A percentile compares a stretch with the other conserved stretches of the same genome.
Evolutionary conservation across 1,140 invertebrate genomes (phyloP).

Genomic region (Amyelois transitella): DNA sequence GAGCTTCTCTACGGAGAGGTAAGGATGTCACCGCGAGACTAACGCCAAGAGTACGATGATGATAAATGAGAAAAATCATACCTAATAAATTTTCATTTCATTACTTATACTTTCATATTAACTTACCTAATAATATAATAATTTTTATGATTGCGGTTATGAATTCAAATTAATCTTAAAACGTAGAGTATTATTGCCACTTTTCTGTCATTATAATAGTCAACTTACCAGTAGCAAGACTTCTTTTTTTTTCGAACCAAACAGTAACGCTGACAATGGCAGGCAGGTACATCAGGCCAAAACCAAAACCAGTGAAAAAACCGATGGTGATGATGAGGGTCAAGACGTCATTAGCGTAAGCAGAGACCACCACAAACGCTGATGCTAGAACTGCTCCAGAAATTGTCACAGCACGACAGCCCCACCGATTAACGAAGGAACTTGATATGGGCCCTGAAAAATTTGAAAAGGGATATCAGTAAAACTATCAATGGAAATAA

Average conservation of each 20-base stretch:
- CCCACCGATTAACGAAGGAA: slow-evolving; percentile 93
- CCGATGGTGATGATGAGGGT: slow-evolving; percentile 92
- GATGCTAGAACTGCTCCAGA: slow-evolving; percentile 87
- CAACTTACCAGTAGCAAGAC: slow-evolving; percentile 85
- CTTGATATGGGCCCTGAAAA: slow-evolving; percentile 92
- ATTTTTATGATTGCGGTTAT: too few relatives aligned
- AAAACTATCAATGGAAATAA: not conserved
- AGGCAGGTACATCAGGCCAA: slow-evolving; percentile 95
- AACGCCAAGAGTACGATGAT: too few relatives aligned
- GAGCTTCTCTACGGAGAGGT: too few relatives aligned
- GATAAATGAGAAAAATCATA: too few relatives aligned
- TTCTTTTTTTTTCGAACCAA: slow-evolving; percentile 94
- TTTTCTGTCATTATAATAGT: too few relatives aligned
- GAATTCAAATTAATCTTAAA: too few relatives aligned
- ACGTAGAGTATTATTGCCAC: too few relatives aligned
- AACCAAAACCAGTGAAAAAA: slow-evolving; percentile 91
- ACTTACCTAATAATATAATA: too few relatives aligned
- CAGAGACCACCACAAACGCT: slow-evolving; percentile 83
- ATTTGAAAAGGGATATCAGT: slow-evolving; percentile 1
- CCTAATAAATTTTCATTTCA: too few relatives aligned
- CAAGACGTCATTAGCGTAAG: slow-evolving; percentile 84
- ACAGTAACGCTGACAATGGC: slow-evolving; percentile 96
- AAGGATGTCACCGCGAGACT: too few relatives aligned
- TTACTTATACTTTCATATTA: too few relatives aligned
- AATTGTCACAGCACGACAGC: slow-evolving; percentile 92